Evolutionary conservation across 2,797 vertebrate species (phyloP).

Genomic region (Amazona ochrocephala): DNA sequence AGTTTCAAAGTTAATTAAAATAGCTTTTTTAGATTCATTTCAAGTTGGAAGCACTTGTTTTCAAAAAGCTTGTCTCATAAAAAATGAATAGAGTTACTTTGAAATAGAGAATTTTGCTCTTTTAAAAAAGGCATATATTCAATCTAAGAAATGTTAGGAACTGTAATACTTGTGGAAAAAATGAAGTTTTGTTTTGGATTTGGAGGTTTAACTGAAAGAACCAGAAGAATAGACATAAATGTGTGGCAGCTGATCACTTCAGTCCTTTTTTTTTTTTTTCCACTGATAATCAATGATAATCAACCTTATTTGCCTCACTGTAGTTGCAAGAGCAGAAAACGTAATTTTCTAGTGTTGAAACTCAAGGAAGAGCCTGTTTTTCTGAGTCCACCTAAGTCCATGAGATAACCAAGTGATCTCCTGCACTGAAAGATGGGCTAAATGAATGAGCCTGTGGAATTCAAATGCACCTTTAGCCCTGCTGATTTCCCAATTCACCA

Average conservation of each 20-base stretch:
- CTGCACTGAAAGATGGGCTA: not conserved
- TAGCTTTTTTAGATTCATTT: not conserved
- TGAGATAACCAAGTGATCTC: not conserved
- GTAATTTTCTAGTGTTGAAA: not conserved
- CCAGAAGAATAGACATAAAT: not conserved
- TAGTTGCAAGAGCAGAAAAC: not conserved
- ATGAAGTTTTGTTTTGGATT: not conserved
- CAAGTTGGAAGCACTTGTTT: not conserved
- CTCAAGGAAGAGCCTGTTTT: not conserved
- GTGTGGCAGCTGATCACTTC: not conserved
- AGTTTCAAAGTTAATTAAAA: not conserved
- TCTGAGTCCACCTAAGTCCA: not conserved
- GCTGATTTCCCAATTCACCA: constrained; percentile 20
- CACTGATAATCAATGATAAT: not conserved
- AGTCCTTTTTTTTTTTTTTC: not conserved
- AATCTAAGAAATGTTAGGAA: not conserved
- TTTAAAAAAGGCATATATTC: not conserved
- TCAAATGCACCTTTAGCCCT: not conserved
- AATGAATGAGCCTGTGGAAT: not conserved
- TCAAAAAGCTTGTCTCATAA: not conserved
- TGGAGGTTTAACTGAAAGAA: not conserved
- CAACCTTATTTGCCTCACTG: not conserved
- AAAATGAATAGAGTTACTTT: not conserved
- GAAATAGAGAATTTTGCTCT: not conserved
- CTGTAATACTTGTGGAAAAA: not conserved